These are phyloP conservation scores for Pipistrellus pipistrellus DNA, from an alignment of 2,797 vertebrate genomes.

Conservation along the genomic window DNA sequence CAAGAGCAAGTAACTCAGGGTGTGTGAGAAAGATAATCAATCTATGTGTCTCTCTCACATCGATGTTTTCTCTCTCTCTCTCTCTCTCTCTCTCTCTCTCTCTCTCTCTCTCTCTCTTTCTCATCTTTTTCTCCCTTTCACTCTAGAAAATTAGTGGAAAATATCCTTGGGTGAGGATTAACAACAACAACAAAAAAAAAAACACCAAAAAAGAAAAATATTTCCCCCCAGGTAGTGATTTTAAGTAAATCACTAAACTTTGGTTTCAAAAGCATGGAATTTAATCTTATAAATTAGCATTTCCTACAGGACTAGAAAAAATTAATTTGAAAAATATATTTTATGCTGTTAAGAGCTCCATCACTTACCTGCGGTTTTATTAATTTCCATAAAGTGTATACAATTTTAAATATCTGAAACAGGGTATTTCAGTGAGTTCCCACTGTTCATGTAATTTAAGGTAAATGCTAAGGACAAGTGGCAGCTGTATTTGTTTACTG, in stretches of 20 bases:
- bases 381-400: not conserved
- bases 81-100: too few relatives aligned
- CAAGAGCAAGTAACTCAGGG: too few relatives aligned
- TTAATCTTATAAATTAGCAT: not conserved
- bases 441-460: not conserved
- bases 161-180: too few relatives aligned
- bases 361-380: not conserved
- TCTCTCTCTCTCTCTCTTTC: too few relatives aligned
- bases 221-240: not conserved
- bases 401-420: not conserved
- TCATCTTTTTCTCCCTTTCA: too few relatives aligned
- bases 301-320: not conserved
- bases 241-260: conserved; percentile 25
- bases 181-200: too few relatives aligned
- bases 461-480: not conserved
- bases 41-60: too few relatives aligned
- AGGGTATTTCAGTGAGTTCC: not conserved
- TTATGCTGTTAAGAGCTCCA: not conserved
- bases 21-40: too few relatives aligned
- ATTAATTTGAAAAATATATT: not conserved
- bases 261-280: not conserved
- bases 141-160: too few relatives aligned
- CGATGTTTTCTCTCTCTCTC: too few relatives aligned
- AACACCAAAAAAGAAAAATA: not conserved
- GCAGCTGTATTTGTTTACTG: not conserved